A percentile compares a stretch with the other conserved stretches of the same genome.
Conservation (phyloP, 2,113 vertebrate genomes). For the Coreoperca whiteheadi region DNA sequence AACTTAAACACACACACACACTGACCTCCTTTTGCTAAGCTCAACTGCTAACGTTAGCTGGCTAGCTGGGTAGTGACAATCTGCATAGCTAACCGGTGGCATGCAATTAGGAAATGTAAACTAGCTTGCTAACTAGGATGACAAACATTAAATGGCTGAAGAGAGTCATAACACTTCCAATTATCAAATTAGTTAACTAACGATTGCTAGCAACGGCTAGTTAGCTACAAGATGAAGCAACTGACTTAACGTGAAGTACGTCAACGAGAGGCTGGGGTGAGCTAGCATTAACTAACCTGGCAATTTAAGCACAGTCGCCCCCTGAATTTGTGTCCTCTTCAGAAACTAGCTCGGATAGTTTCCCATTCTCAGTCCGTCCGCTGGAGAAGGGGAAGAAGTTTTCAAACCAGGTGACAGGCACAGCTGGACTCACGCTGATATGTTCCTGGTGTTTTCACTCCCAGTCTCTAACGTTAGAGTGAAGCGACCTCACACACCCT, state of each 20-base stretch:
- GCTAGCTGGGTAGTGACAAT: slow-evolving; percentile 61
- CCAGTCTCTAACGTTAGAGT: slow-evolving; percentile 43
- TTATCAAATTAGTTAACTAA: background rate
- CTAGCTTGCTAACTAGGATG: slow-evolving; percentile 33
- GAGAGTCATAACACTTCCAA: background rate
- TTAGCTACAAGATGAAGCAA: slow-evolving; percentile 34
- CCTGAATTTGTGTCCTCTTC: slow-evolving; percentile 60
- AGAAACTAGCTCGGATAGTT: slow-evolving; percentile 71
- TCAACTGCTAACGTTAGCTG: slow-evolving; percentile 73
- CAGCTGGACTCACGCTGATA: slow-evolving; percentile 54
- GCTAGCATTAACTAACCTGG: slow-evolving; percentile 76
- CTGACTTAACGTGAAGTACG: slow-evolving; percentile 18
- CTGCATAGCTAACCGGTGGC: slow-evolving; percentile 54
- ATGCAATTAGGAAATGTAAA: slow-evolving; percentile 33
- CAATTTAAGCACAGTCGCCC: slow-evolving; percentile 67
- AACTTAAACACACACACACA: background rate
- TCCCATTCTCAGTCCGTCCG: slow-evolving; percentile 73
- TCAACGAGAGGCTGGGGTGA: slow-evolving; percentile 44
- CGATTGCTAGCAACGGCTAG: background rate
- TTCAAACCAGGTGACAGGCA: slow-evolving; percentile 67
- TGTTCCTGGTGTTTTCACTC: slow-evolving; percentile 64
- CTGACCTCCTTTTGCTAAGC: slow-evolving; percentile 58
- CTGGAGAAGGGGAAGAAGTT: slow-evolving; percentile 43
- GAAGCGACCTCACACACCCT: slow-evolving; percentile 75
- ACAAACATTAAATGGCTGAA: background rate